These are phyloP conservation scores for Irena cyanogastra DNA, from an alignment of 2,113 vertebrate species.

Conservation along the genomic window DNA sequence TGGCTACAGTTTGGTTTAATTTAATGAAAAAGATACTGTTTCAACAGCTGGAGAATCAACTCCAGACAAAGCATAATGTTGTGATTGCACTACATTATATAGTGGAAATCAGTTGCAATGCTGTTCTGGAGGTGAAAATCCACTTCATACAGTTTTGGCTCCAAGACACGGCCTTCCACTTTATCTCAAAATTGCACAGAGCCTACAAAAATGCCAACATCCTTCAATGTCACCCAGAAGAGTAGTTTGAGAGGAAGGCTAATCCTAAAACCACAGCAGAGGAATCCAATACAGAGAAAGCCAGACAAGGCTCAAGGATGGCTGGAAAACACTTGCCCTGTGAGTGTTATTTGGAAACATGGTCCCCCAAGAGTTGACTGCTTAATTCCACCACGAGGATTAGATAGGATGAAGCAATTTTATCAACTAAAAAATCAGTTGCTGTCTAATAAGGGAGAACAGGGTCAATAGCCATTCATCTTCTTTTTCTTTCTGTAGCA, in stretches of 20 bases:
- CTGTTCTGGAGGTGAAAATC: constrained; percentile 26
- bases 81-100: background rate
- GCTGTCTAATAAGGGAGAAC: background rate
- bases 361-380: background rate
- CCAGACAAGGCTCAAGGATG: background rate
- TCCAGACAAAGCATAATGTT: background rate
- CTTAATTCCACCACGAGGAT: background rate
- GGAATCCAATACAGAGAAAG: background rate
- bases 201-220: background rate
- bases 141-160: background rate
- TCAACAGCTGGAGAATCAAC: constrained; percentile 21
- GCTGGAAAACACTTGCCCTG: background rate
- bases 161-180: background rate
- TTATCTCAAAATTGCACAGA: background rate
- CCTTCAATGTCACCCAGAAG: background rate
- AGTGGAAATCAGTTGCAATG: constrained; percentile 17
- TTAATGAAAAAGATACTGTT: constrained; percentile 15
- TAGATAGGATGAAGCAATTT: background rate
- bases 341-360: background rate
- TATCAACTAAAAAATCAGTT: background rate
- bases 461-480: background rate
- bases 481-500: background rate
- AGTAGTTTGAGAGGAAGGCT: background rate
- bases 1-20: constrained; percentile 5
- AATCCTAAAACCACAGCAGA: background rate